Evolutionary conservation across 2,797 vertebrate genomes (phyloP), one percentile per base, ranked within the genome.

Genomic region (Phoeniculus purpureus): DNA sequence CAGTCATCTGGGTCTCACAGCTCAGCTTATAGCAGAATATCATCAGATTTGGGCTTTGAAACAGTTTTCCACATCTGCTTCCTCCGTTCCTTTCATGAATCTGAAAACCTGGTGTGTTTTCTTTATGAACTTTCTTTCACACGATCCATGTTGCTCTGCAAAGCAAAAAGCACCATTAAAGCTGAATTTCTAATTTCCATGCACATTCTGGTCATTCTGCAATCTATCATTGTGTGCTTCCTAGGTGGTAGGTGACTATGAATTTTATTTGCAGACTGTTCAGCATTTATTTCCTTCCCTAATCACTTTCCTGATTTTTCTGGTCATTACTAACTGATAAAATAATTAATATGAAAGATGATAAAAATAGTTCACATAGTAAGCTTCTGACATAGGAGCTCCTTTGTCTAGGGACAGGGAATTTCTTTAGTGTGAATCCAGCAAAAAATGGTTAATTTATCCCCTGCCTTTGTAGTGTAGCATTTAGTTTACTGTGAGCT

Each of bases 1-100:
- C 72, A 77, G 67, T 82, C 77, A 75, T 68, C 85, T 85, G 58
- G 78, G 62, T 89, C 85, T 92, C 88, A 89, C 40, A 83, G 82
- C 32, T 89, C 77, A 83, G 51, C 43, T 92, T 82, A 66, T 31
- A 85, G 68, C 68, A 88, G 77, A 92, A 65, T 91, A 74, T 67
- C 87, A 43, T 43, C 68, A 48, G 37, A 86, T 25, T 14, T 79
- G 31, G 92, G n/a, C 47, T 91, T 94, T 61, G 76, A 0, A 29
- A 27, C 6, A 43, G 37, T 88, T 93, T 92, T 85, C 51, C 50
- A 64, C 45, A 62, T 93, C 71, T 88, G 11, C 58, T 91, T 76
- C 66, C 32, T 86, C 54, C 3, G 1, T 87, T 90, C 56, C 48
- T 47, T 71, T 78, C 26, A 15, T 45, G 51, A 73, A 67, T 22